A percentile compares a stretch with the other conserved stretches of the same genome.
Evolutionary conservation across 2,797 vertebrate species (phyloP).

Genomic region (Gymnoscopelus braueri): DNA sequence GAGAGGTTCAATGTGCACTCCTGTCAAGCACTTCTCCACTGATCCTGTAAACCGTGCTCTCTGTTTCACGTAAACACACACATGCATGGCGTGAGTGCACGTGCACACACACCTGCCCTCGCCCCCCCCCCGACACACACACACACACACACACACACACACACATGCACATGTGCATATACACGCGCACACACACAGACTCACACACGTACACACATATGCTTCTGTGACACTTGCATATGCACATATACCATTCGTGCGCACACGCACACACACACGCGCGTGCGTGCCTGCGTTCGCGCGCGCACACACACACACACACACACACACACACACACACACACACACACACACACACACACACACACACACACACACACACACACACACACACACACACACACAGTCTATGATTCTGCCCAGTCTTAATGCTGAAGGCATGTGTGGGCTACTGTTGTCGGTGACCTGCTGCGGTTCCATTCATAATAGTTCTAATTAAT

Average conservation of each 20-base stretch:
- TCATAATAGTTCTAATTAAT: constrained; percentile 77
- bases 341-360: constrained; percentile 20
- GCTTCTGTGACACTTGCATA: too few relatives aligned
- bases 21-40: constrained; percentile 78
- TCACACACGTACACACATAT: constrained; percentile 10
- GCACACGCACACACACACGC: constrained; percentile 11
- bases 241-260: constrained; percentile 5
- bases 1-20: constrained; percentile 73
- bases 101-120: background rate
- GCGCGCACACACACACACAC: constrained; percentile 11
- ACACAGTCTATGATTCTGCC: constrained; percentile 48
- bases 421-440: constrained; percentile 55
- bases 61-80: constrained; percentile 18
- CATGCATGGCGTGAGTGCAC: background rate
- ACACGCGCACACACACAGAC: constrained; percentile 5
- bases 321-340: background rate
- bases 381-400: constrained; percentile 1
- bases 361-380: constrained; percentile 9
- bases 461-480: constrained; percentile 71
- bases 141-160: constrained; percentile 17
- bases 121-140: constrained; percentile 11
- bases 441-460: constrained; percentile 43
- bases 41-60: constrained; percentile 69
- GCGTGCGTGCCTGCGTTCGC: background rate
- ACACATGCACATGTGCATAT: background rate